Base-by-base conservation (phyloP, 2,888 invertebrate species). In the Acrocyrtus sp. region DNA sequence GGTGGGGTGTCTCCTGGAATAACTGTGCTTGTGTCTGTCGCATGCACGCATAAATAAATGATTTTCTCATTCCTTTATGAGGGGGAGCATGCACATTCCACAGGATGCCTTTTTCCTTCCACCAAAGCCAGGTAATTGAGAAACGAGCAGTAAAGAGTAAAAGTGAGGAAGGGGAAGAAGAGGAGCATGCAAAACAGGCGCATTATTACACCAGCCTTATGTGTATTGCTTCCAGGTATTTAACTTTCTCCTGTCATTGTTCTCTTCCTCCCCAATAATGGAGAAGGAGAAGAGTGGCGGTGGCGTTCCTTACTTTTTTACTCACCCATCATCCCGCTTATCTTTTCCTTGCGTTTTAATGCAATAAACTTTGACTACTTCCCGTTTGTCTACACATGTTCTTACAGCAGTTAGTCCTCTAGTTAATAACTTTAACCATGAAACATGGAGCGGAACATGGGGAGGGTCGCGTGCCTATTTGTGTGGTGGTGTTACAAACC, bases 41-140 rank as follows among this genome's bases (percentile, higher is more conserved):
- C 50, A 34, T 50, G 39, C 62, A 62, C 62, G 50, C 41, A 65
- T 66, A 66, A 66, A 66, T 66, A 66, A 66, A 66, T 57, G 57
- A 66, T 57, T 50, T 47, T 65, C 22, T 65, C 65, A 24, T 58
- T 39, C 41, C 15, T 54, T 65, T n/a, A n/a, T n/a, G n/a, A n/a
- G n/a, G n/a, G n/a, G n/a, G n/a, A n/a, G n/a, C n/a, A n/a, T n/a
- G n/a, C n/a, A n/a, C n/a, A n/a, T n/a, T n/a, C n/a, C n/a, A n/a
- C n/a, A n/a, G n/a, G n/a, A n/a, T n/a, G n/a, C n/a, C n/a, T n/a
- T n/a, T n/a, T n/a, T n/a, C n/a, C n/a, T n/a, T n/a, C n/a, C n/a
- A n/a, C 22, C 4, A 6, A 48, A 45, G 43, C 21, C 43, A 58
- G 51, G 63, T 63, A 65, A 56, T 65, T 65, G 54, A 34, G 48